Base-by-base conservation (phyloP, 2,113 vertebrate genomes). In the Scopus umbretta region DNA sequence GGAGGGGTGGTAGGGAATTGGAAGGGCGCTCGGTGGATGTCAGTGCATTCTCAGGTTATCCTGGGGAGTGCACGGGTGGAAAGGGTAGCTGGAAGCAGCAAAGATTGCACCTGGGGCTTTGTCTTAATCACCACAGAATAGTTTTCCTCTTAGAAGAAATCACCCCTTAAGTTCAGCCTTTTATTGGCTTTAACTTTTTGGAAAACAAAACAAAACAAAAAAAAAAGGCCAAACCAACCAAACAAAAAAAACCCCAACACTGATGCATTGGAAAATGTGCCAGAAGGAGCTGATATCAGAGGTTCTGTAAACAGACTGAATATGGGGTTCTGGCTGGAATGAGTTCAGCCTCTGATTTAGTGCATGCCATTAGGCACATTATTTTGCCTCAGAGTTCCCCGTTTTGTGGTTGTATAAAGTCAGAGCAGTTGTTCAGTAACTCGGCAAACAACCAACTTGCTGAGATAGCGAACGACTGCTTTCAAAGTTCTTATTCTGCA, bases 341-440 rank as follows among this genome's bases (percentile, higher is more conserved):
- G 52, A 36, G 32, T 18, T 55, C 9, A 25, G 12, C 20, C 36
- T 23, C 29, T 29, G 40, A 36, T 9, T 7, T 5, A 23, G 40
- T 6, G 49, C 67, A 2, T 1, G 0, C 12, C 32, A 27, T 34
- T 10, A 8, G 38, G 8, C 16, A 2, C 1, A 0, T 27, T 9
- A 14, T 72, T 81, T 82, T 79, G 27, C 38, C 22, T 80, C 67
- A 9, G 4, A 29, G 55, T 20, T 36, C 53, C 26, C 4, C 0
- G 0, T 19, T 45, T 26, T 4, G 3, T 23, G 29, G 22, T 13
- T 82, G 20, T 66, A 5, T 38, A 9, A 53, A 55, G 52, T 18
- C 23, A 56, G 70, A 49, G 7, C 19, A 19, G 49, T 18, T 42
- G 52, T 50, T 27, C 19, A 8, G 47, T 40, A 40, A 25, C 25